A percentile compares a stretch with the other conserved stretches of the same genome.
These are phyloP conservation scores for Ammodytes dubius DNA, from an alignment of 2,113 vertebrate genomes.

Conservation along the genomic window DNA sequence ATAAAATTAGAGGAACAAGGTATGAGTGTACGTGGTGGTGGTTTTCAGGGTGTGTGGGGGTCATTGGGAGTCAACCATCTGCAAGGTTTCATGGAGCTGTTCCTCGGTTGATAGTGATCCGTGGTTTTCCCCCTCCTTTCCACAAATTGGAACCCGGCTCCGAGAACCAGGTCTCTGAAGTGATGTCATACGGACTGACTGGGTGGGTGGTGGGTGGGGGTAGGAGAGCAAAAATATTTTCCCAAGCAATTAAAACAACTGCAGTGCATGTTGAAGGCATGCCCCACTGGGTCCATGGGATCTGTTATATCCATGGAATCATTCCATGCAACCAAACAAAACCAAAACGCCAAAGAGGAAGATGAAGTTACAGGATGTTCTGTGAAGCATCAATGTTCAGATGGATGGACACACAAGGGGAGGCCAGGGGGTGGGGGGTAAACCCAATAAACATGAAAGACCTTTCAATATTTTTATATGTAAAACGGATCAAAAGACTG, in stretches of 20 bases:
- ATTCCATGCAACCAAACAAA: neutral
- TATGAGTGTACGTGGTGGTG: neutral
- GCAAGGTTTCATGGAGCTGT: slow-evolving; percentile 20
- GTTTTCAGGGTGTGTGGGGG: neutral
- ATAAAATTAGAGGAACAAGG: no score
- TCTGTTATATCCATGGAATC: slow-evolving; percentile 41
- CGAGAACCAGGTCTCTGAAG: slow-evolving; percentile 55
- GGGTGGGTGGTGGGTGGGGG: slow-evolving; percentile 13
- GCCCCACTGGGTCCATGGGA: slow-evolving; percentile 28
- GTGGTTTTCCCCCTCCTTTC: slow-evolving; percentile 50
- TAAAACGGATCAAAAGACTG: neutral
- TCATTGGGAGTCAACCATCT: slow-evolving; percentile 6
- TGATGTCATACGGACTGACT: slow-evolving; percentile 51
- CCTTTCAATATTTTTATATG: neutral
- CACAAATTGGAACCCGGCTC: slow-evolving; percentile 46
- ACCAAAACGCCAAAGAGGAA: slow-evolving; percentile 4
- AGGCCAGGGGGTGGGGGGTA: neutral
- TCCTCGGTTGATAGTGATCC: slow-evolving; percentile 41
- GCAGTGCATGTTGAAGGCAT: slow-evolving; percentile 38
- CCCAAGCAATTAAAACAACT: slow-evolving; percentile 60
- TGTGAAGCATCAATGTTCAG: slow-evolving; percentile 7
- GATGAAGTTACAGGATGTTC: slow-evolving; percentile 37
- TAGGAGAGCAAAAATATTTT: slow-evolving; percentile 62
- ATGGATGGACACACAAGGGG: neutral
- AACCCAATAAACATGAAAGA: neutral